phyloP scores from a whole-genome alignment of 2,797 vertebrate genomes.

The Gila robusta region DNA sequence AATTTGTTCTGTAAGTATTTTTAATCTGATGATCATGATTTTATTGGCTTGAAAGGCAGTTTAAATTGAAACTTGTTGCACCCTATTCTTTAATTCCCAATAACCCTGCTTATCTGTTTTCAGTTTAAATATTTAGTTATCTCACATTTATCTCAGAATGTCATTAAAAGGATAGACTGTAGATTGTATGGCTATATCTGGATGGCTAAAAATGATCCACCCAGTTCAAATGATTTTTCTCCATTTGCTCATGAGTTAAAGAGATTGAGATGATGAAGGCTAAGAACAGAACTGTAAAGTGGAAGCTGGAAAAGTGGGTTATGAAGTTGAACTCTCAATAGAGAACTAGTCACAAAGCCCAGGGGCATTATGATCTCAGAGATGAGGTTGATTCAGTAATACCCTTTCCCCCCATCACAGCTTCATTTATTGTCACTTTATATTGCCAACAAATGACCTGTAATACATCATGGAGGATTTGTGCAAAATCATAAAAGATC shows the following conservation, averaged over 20 bases:
- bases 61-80: not conserved
- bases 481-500: slow-evolving; percentile 7
- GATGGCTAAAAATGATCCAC: slow-evolving; percentile 29
- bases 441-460: not conserved
- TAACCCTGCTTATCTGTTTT: not conserved
- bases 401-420: not conserved
- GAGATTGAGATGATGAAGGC: slow-evolving; percentile 36
- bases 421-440: slow-evolving; percentile 9
- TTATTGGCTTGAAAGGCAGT: not conserved
- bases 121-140: not conserved
- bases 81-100: not conserved
- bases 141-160: not conserved
- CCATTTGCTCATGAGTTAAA: slow-evolving; percentile 7
- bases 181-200: slow-evolving; percentile 22
- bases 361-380: not conserved
- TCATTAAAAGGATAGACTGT: not conserved
- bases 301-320: slow-evolving; percentile 33
- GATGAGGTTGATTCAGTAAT: slow-evolving; percentile 16
- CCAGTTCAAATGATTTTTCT: slow-evolving; percentile 21
- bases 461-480: not conserved
- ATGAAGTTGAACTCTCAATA: slow-evolving; percentile 27
- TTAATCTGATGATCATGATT: not conserved
- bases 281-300: slow-evolving; percentile 17
- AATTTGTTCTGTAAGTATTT: not conserved
- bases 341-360: slow-evolving; percentile 25